These are phyloP conservation scores for Calycopis cecrops DNA, from an alignment of 1,140 invertebrate genomes.

Conservation along the genomic window DNA sequence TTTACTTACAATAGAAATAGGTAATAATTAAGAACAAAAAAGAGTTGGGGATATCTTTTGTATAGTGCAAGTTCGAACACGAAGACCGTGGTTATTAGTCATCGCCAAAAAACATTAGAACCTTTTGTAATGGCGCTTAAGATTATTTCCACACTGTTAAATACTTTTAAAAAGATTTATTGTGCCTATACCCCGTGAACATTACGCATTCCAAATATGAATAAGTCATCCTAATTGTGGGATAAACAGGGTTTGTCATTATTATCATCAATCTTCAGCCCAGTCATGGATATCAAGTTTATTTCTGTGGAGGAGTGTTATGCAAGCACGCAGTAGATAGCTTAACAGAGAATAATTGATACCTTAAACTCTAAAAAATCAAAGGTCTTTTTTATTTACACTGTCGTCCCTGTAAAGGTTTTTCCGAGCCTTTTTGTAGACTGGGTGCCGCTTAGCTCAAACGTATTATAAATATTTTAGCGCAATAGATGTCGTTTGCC, in stretches of 20 bases:
- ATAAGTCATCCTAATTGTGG: background rate
- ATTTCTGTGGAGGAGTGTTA: no score
- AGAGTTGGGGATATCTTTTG: constrained; percentile 4
- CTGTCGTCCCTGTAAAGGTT: no score
- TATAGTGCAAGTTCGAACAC: background rate
- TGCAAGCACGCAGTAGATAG: no score
- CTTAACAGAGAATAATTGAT: no score
- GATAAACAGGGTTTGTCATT: background rate
- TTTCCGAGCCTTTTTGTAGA: no score
- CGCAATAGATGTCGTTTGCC: no score
- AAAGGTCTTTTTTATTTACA: no score
- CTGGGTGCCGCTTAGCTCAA: no score
- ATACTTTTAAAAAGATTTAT: constrained; percentile 4
- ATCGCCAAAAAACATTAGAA: constrained; percentile 4
- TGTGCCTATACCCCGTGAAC: background rate
- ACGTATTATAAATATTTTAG: no score
- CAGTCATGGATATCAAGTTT: no score
- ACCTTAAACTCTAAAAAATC: no score
- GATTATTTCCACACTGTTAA: constrained; percentile 4
- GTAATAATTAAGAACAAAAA: constrained; percentile 4
- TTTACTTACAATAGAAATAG: background rate
- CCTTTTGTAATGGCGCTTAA: constrained; percentile 2
- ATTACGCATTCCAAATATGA: constrained; percentile 8
- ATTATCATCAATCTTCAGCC: no score
- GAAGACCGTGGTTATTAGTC: background rate